phyloP scores from a whole-genome alignment of 2,888 invertebrate species.

The Melanotus villosus region DNA sequence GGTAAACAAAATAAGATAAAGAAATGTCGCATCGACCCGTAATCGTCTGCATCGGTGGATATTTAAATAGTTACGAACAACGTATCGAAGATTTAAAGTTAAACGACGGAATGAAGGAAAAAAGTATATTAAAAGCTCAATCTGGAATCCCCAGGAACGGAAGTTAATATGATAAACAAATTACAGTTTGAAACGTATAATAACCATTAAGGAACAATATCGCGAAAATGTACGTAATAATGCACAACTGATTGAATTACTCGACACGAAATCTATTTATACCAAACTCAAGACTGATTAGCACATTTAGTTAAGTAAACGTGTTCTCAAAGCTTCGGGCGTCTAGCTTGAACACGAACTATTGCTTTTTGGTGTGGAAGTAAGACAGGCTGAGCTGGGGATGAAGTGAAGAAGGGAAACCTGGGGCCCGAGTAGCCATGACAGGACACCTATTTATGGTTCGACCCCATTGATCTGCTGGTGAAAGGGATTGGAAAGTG shows the following conservation, averaged over 20 bases:
- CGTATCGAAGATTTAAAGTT: background rate
- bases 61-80: constrained; percentile 2
- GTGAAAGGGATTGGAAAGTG: constrained; percentile 58
- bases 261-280: constrained; percentile 41
- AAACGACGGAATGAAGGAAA: background rate
- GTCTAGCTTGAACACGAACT: constrained; percentile 57
- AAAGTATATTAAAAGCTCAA: background rate
- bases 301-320: constrained; percentile 59
- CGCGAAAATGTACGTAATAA: constrained; percentile 30
- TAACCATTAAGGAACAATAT: constrained; percentile 32
- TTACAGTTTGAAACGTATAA: constrained; percentile 27
- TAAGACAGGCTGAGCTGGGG: constrained; percentile 56
- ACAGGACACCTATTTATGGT: constrained; percentile 63
- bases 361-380: constrained; percentile 59
- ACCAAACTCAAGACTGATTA: constrained; percentile 49
- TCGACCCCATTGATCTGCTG: constrained; percentile 61
- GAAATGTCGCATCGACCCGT: background rate
- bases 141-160: background rate
- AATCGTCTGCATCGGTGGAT: background rate
- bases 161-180: constrained; percentile 4
- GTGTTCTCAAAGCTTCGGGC: constrained; percentile 57
- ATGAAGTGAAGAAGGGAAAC: constrained; percentile 54
- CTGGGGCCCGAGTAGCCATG: constrained; percentile 51
- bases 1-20: background rate
- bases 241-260: constrained; percentile 37